phyloP scores from a whole-genome alignment of 2,797 vertebrate genomes.

The Bovichtus variegatus region DNA sequence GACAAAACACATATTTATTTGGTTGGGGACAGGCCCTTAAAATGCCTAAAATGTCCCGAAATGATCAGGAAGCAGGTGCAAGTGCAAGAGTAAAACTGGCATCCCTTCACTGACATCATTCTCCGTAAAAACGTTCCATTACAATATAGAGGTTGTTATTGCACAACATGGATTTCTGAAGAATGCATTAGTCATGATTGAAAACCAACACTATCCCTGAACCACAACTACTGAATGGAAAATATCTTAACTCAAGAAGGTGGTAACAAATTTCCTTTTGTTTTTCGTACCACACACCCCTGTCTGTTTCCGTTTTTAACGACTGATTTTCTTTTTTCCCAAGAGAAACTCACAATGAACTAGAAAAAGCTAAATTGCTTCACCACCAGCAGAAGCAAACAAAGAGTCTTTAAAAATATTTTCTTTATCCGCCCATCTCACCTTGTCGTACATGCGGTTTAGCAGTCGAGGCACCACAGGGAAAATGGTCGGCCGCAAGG shows the following conservation, averaged over 20 bases:
- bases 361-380: not conserved
- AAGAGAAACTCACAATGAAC: not conserved
- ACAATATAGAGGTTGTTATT: not conserved
- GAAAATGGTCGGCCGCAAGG: conserved; percentile 94
- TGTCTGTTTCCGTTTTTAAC: no score
- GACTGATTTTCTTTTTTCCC: no score
- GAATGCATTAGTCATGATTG: not conserved
- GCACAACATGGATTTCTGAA: not conserved
- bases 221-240: not conserved
- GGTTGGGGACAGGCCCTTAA: no score
- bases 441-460: conserved; percentile 99
- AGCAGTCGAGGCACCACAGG: conserved; percentile 95
- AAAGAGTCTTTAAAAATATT: not conserved
- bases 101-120: not conserved
- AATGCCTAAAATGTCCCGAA: not conserved
- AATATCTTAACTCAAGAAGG: not conserved
- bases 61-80: not conserved
- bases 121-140: not conserved
- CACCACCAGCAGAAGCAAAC: not conserved
- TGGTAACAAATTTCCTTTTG: not conserved
- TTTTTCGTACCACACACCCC: not conserved
- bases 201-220: not conserved
- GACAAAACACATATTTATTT: not conserved
- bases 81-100: not conserved
- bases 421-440: conserved; percentile 63